phyloP scores from a whole-genome alignment of 2,888 invertebrate genomes.

The Parnassius orleans region DNA sequence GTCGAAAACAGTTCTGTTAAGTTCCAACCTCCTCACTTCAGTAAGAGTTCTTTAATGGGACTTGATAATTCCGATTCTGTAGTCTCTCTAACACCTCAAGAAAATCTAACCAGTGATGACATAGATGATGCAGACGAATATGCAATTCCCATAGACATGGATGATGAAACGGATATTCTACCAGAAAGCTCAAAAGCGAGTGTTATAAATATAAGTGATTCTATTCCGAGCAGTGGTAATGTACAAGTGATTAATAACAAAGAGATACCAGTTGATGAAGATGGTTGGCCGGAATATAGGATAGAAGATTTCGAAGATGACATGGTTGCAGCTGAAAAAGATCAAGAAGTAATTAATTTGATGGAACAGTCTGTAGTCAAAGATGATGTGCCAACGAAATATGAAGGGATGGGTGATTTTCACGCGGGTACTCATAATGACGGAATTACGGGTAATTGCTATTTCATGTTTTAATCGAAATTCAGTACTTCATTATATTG shows the following conservation, averaged over 20 bases:
- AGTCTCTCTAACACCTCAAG: conserved; percentile 45
- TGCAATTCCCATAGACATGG: conserved; percentile 51
- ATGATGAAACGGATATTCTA: conserved; percentile 50
- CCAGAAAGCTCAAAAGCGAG: conserved; percentile 38
- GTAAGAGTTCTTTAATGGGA: conserved; percentile 48
- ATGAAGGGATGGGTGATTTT: conserved; percentile 79
- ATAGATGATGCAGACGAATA: conserved; percentile 44
- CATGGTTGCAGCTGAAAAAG: conserved; percentile 34
- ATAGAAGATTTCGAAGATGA: conserved; percentile 70
- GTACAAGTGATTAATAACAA: conserved; percentile 43
- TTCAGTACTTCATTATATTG: no score
- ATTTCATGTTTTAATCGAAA: no score
- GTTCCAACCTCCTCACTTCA: conserved; percentile 63
- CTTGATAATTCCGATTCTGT: conserved; percentile 46
- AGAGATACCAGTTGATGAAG: conserved; percentile 67
- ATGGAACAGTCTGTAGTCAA: conserved; percentile 50
- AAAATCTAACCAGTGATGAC: conserved; percentile 33
- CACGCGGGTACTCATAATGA: conserved; percentile 83
- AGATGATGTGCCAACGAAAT: conserved; percentile 43
- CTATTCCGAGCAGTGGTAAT: conserved; percentile 44
- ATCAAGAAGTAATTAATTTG: conserved; percentile 44
- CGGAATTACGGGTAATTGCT: conserved; percentile 80
- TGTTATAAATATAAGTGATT: conserved; percentile 55
- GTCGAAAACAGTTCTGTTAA: conserved; percentile 62
- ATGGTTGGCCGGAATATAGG: conserved; percentile 80